Evolutionary conservation across 2,888 invertebrate genomes (phyloP).

Genomic region (Aporophyla nigra): DNA sequence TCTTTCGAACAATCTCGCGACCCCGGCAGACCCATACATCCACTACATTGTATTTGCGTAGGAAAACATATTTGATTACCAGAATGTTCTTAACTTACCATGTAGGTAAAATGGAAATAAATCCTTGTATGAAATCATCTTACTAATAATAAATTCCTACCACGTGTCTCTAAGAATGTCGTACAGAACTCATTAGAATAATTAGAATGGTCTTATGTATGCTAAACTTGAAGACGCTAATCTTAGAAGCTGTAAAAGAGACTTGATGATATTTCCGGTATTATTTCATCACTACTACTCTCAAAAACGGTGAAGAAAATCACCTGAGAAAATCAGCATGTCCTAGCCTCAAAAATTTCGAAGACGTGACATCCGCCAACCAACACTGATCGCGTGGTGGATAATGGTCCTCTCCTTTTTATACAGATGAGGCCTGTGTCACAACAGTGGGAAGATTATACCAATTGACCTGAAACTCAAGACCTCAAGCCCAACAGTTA

Average conservation of each 20-base stretch:
- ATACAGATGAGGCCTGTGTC: too few relatives aligned
- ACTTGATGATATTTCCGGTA: too few relatives aligned
- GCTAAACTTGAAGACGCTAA: not conserved
- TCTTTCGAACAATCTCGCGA: too few relatives aligned
- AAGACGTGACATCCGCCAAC: too few relatives aligned
- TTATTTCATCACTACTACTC: too few relatives aligned
- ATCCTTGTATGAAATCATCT: conserved; percentile 50
- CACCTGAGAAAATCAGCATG: too few relatives aligned
- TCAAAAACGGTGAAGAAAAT: too few relatives aligned
- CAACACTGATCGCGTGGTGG: too few relatives aligned
- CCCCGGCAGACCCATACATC: too few relatives aligned
- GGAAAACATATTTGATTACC: conserved; percentile 20
- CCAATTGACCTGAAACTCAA: not conserved
- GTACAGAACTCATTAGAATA: conserved; percentile 34
- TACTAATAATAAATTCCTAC: conserved; percentile 42
- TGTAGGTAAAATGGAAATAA: conserved; percentile 7
- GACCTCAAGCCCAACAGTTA: not conserved
- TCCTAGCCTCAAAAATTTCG: too few relatives aligned
- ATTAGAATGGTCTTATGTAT: conserved; percentile 28
- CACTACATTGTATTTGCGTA: conserved; percentile 11
- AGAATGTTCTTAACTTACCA: not conserved
- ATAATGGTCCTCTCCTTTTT: too few relatives aligned
- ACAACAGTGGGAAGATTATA: too few relatives aligned
- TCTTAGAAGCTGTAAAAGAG: not conserved
- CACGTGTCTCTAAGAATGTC: conserved; percentile 35